Evolutionary conservation across 1,140 invertebrate species (phyloP), one percentile per base, ranked within the genome.

Genomic region (Bombus cullumanus): DNA sequence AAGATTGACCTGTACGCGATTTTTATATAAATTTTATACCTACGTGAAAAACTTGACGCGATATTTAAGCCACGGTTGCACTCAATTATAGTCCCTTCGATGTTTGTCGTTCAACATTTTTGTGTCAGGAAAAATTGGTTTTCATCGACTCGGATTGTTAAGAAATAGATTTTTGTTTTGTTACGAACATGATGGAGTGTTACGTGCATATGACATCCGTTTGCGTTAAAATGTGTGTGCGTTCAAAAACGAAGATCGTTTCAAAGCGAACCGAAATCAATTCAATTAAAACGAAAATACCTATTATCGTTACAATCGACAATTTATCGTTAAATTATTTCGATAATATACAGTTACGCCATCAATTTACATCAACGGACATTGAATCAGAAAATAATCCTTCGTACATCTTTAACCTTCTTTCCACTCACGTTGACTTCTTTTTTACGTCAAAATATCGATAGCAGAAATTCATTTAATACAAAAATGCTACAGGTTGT

Each of bases 151-250:
- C 25, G 53, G 41, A 22, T 64, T 77, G n/a, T 41, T 74, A 69
- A 76, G 34, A 57, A 77, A 13, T 28, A 41, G 31, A n/a, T 43
- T 78, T 68, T 78, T 83, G 47, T 57, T 77, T 31, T 25, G 22
- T 75, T 75, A 34, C 73, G 43, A 41, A 31, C 25, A 4, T 77
- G 73, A 69, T 83, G 15, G 43, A 83, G 41, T 68, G 81, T 66
- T 53, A 34, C 34, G 37, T 83, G 62, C 34, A 10, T 15, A 22
- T 57, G 81, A 83, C 73, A 53, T 6, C 43, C 12, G 81, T 8
- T 74, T 31, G 28, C 31, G 62, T 66, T 13, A 25, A 53, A 81
- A 47, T 39, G 68, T 18, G 41, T 22, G 34, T 18, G 62, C 28
- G 6, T 57, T 69, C 25, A 22, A 47, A 37, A 66, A 13, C 37